These are phyloP conservation scores for Semnornis frantzii DNA, from an alignment of 2,113 vertebrate species.

Conservation along the genomic window DNA sequence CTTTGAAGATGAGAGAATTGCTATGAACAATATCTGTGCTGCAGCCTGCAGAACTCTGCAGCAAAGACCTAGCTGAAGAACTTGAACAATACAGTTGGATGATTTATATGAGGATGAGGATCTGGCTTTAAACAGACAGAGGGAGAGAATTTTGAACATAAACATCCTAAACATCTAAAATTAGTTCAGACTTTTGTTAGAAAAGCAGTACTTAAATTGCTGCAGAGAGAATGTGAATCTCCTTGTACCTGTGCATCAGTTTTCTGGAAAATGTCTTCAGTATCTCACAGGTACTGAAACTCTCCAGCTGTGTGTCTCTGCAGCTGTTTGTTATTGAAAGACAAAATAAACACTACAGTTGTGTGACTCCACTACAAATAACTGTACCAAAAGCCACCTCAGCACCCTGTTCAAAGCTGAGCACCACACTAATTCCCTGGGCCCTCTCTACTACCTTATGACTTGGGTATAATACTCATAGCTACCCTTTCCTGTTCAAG, in stretches of 20 bases:
- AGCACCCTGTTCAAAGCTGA: constrained; percentile 8
- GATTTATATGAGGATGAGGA: constrained; percentile 29
- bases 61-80: neutral
- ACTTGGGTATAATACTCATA: neutral
- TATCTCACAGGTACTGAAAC: constrained; percentile 59
- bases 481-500: neutral
- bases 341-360: constrained; percentile 55
- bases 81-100: neutral
- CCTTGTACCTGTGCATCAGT: constrained; percentile 38
- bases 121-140: constrained; percentile 25
- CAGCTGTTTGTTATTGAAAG: constrained; percentile 67
- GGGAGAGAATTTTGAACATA: constrained; percentile 34
- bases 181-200: constrained; percentile 36
- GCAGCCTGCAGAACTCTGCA: neutral
- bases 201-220: constrained; percentile 20
- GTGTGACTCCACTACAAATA: constrained; percentile 65
- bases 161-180: constrained; percentile 58
- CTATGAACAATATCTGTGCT: neutral
- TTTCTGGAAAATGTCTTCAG: constrained; percentile 43
- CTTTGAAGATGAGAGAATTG: neutral
- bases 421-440: neutral
- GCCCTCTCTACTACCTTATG: neutral
- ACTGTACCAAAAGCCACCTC: constrained; percentile 27
- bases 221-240: neutral
- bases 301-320: constrained; percentile 48